Conservation (phyloP, 1,140 invertebrate genomes). For the Tetragonula clypearis region DNA sequence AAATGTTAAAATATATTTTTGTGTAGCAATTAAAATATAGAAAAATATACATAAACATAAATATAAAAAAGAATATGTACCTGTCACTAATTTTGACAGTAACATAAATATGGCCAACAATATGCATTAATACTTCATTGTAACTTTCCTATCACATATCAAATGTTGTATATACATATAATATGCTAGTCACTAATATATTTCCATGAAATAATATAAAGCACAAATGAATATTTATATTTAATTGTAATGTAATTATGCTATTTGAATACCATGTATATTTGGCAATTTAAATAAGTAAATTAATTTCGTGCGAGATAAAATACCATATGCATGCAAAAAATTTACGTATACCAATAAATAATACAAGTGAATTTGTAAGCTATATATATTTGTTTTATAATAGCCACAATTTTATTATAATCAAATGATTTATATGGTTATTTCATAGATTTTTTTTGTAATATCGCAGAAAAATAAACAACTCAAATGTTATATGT, state of each 20-base stretch:
- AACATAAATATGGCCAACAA: slow-evolving; percentile 9
- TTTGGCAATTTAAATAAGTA: slow-evolving; percentile 12
- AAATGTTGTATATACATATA: slow-evolving; percentile 11
- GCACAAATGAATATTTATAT: slow-evolving; percentile 27
- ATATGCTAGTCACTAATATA: slow-evolving; percentile 34
- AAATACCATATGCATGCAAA: background rate
- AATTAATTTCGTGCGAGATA: slow-evolving; percentile 9
- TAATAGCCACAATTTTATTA: background rate
- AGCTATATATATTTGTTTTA: slow-evolving; percentile 13
- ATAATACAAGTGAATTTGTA: background rate
- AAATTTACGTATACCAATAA: background rate
- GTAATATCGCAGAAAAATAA: slow-evolving; percentile 34
- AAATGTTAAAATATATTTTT: slow-evolving; percentile 58
- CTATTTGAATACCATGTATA: slow-evolving; percentile 5
- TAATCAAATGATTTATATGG: background rate
- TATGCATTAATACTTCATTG: background rate
- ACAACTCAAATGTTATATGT: slow-evolving; percentile 15
- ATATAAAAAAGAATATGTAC: background rate
- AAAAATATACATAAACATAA: background rate
- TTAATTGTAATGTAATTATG: slow-evolving; percentile 10
- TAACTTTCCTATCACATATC: slow-evolving; percentile 19
- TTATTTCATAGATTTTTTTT: slow-evolving; percentile 12
- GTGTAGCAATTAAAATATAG: slow-evolving; percentile 48
- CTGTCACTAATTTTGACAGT: slow-evolving; percentile 15
- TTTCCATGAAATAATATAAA: slow-evolving; percentile 5